Evolutionary conservation across 2,113 vertebrate species (phyloP).

Genomic region (Podarcis muralis): DNA sequence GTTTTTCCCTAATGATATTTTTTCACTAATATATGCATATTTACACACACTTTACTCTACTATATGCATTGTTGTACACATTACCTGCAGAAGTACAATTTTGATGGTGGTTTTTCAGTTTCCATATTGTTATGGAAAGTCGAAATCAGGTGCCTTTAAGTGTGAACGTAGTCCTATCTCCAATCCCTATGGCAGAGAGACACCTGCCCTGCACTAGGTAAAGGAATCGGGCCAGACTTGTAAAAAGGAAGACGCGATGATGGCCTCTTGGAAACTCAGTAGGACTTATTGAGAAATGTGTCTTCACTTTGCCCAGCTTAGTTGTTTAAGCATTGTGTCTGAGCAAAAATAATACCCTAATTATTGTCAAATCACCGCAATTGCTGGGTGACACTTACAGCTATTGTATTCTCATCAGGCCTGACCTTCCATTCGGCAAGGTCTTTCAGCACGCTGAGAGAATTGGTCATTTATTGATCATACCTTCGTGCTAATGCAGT

Average conservation of each 20-base stretch:
- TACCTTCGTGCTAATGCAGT: constrained; percentile 50
- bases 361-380: constrained; percentile 48
- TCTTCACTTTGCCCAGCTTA: constrained; percentile 21
- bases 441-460: constrained; percentile 49
- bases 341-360: constrained; percentile 51
- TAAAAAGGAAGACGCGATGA: not conserved
- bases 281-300: not conserved
- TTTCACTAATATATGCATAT: too few relatives aligned
- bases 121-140: too few relatives aligned
- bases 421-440: constrained; percentile 59
- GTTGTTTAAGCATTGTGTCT: constrained; percentile 27
- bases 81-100: too few relatives aligned
- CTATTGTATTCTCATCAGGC: constrained; percentile 63
- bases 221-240: not conserved
- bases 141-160: too few relatives aligned
- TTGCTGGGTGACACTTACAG: constrained; percentile 48
- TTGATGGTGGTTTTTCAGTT: too few relatives aligned
- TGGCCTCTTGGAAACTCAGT: accelerated
- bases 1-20: too few relatives aligned
- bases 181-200: too few relatives aligned
- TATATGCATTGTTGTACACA: too few relatives aligned
- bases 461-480: constrained; percentile 70
- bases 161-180: too few relatives aligned
- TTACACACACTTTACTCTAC: too few relatives aligned
- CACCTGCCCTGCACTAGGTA: not conserved